A percentile compares a stretch with the other conserved stretches of the same genome.
phyloP scores from a whole-genome alignment of 2,113 vertebrate genomes.

The Camelus bactrianus region DNA sequence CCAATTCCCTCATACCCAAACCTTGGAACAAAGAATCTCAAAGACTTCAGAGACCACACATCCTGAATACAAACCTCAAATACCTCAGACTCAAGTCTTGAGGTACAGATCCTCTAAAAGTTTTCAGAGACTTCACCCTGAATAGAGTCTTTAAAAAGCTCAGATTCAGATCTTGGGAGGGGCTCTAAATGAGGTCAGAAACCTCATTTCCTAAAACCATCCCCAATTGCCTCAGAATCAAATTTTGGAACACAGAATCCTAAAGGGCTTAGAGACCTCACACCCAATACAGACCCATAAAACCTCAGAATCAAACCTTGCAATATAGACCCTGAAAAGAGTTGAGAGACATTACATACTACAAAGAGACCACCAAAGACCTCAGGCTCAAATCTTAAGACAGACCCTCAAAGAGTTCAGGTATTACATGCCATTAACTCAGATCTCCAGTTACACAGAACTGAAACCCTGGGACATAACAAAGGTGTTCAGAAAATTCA shows the following conservation, averaged over 20 bases:
- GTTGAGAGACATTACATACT: background rate
- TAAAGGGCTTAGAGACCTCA: background rate
- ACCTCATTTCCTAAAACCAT: background rate
- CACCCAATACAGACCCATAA: background rate
- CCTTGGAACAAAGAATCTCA: background rate
- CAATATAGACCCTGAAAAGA: background rate
- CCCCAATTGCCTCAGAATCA: background rate
- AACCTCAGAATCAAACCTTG: background rate
- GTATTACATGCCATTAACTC: background rate
- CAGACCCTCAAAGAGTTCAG: background rate
- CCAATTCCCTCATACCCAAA: background rate
- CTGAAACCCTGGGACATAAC: background rate
- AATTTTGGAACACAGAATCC: background rate
- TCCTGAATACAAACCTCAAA: background rate
- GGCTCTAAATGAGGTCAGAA: background rate
- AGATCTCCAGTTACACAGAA: background rate
- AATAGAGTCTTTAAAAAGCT: background rate
- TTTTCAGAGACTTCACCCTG: background rate
- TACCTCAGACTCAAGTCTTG: background rate
- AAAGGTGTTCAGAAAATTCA: background rate
- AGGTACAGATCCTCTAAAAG: background rate
- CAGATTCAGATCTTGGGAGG: background rate
- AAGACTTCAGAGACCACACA: background rate
- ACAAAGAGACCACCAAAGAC: background rate
- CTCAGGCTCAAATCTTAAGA: background rate